Evolutionary conservation across 2,888 invertebrate genomes (phyloP).

Genomic region (Choreutis nemorana): DNA sequence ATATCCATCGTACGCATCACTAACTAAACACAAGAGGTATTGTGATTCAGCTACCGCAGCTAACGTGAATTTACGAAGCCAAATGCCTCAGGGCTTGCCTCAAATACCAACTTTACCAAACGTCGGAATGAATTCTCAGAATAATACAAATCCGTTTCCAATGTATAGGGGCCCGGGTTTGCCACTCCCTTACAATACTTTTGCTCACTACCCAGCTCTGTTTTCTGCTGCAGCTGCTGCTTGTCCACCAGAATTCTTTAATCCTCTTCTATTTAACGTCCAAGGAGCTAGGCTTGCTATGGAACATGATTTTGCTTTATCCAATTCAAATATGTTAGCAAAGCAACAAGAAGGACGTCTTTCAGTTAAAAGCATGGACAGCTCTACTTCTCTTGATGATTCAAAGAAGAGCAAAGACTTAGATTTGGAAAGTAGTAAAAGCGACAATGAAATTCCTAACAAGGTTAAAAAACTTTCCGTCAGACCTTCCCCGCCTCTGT

Average conservation of each 20-base stretch:
- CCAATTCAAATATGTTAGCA: slow-evolving; percentile 59
- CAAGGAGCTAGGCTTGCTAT: slow-evolving; percentile 56
- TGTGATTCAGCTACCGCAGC: slow-evolving; percentile 82
- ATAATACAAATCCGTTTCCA: slow-evolving; percentile 70
- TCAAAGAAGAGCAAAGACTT: slow-evolving; percentile 38
- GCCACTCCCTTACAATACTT: slow-evolving; percentile 72
- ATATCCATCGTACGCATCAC: slow-evolving; percentile 89
- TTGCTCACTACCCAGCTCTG: slow-evolving; percentile 67
- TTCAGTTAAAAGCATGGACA: slow-evolving; percentile 54
- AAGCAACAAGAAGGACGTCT: slow-evolving; percentile 54
- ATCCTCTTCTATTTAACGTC: slow-evolving; percentile 72
- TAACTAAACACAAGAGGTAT: slow-evolving; percentile 95
- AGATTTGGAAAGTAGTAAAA: slow-evolving; percentile 33
- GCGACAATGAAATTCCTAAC: slow-evolving; percentile 59
- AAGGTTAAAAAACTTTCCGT: slow-evolving; percentile 42
- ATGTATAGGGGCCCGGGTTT: slow-evolving; percentile 74
- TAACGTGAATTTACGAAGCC: slow-evolving; percentile 50
- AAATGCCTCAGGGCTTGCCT: slow-evolving; percentile 43
- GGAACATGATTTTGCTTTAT: slow-evolving; percentile 60
- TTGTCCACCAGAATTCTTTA: slow-evolving; percentile 69
- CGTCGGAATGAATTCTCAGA: slow-evolving; percentile 48
- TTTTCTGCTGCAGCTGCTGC: slow-evolving; percentile 56
- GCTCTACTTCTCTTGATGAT: slow-evolving; percentile 48
- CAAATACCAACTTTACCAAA: slow-evolving; percentile 47
- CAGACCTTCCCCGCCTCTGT: slow-evolving; percentile 73